These are phyloP conservation scores for Hafferia zeledoni DNA, from an alignment of 2,797 vertebrate genomes.

Conservation along the genomic window DNA sequence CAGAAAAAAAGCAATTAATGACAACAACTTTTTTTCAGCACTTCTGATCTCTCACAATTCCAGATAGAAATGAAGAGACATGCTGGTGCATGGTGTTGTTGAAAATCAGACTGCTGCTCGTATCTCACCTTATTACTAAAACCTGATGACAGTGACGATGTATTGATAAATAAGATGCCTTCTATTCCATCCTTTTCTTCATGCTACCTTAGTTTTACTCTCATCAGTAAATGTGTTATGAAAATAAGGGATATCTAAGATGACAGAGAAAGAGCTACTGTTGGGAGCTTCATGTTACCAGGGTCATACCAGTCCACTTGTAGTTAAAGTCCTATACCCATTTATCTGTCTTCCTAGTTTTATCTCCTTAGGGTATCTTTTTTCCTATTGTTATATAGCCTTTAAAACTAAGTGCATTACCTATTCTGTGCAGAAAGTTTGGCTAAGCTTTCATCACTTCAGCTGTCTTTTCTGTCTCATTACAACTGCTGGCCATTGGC, in stretches of 20 bases:
- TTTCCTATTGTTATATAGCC: not conserved
- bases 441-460: not conserved
- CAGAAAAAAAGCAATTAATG: not conserved
- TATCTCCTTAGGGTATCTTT: not conserved
- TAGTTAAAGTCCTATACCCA: not conserved
- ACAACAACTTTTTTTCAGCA: not conserved
- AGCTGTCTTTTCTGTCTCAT: not conserved
- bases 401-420: not conserved
- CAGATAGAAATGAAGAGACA: not conserved
- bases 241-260: slow-evolving; percentile 27
- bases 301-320: slow-evolving; percentile 1
- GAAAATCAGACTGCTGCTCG: not conserved
- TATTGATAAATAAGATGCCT: slow-evolving; percentile 54
- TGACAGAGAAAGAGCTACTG: not conserved
- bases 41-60: not conserved
- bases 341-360: slow-evolving; percentile 10
- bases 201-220: slow-evolving; percentile 47
- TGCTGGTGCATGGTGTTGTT: not conserved
- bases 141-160: not conserved
- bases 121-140: not conserved
- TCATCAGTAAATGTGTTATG: slow-evolving; percentile 50
- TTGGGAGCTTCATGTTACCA: not conserved
- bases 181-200: slow-evolving; percentile 41
- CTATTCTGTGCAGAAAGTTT: not conserved
- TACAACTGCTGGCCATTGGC: not conserved